These are phyloP conservation scores for Oostethus manadensis DNA, from an alignment of 2,113 vertebrate genomes.

Conservation along the genomic window DNA sequence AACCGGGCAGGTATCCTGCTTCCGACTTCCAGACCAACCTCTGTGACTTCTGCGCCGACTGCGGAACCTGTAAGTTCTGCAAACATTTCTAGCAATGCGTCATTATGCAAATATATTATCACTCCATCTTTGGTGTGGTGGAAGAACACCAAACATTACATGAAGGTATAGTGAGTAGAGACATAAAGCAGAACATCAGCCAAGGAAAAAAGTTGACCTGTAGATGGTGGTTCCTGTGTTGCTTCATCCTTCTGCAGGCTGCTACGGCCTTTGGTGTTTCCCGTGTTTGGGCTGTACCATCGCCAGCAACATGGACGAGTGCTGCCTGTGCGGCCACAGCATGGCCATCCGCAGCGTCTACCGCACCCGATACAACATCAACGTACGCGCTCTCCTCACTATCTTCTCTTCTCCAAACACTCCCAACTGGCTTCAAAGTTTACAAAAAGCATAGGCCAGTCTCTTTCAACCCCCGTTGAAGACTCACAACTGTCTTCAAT, in stretches of 20 bases:
- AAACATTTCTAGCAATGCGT: not conserved
- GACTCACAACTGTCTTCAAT: no score
- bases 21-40: conserved; percentile 66
- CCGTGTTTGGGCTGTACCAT: conserved; percentile 66
- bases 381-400: conserved; percentile 45
- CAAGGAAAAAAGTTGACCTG: not conserved
- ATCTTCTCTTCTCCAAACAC: no score
- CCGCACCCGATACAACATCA: conserved; percentile 80
- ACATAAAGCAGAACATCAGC: not conserved
- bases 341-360: conserved; percentile 79
- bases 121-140: not conserved
- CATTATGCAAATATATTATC: not conserved
- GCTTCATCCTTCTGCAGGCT: conserved; percentile 52
- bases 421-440: no score
- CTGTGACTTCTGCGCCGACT: conserved; percentile 48
- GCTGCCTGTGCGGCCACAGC: conserved; percentile 68
- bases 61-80: conserved; percentile 59
- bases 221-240: no score
- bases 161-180: not conserved
- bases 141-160: not conserved
- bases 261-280: conserved; percentile 66
- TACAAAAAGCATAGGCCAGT: no score
- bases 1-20: conserved; percentile 11
- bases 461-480: no score
- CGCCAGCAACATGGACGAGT: conserved; percentile 76